Conservation (phyloP, 2,797 vertebrate genomes). For the Micropoecilia bifurca region DNA sequence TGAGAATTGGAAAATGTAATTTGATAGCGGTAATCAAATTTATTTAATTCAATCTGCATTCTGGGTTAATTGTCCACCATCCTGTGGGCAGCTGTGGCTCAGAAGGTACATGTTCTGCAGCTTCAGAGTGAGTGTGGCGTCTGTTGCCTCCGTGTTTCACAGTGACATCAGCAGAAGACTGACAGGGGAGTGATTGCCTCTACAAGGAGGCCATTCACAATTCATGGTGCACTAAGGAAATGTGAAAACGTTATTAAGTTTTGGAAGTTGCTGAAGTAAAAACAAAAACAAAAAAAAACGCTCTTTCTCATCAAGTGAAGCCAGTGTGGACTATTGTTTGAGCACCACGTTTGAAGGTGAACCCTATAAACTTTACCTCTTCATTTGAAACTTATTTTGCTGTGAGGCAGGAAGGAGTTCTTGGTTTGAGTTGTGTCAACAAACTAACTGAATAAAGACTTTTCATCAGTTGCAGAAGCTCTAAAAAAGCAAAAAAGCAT, state of each 20-base stretch:
- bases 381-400: no score
- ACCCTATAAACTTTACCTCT: not conserved
- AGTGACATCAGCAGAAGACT: not conserved
- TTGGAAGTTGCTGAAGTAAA: not conserved
- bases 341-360: not conserved
- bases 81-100: conserved; percentile 4
- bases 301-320: not conserved
- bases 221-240: not conserved
- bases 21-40: not conserved
- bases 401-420: no score
- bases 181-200: not conserved
- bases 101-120: not conserved
- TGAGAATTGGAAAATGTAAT: conserved; percentile 4
- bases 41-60: not conserved
- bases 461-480: no score
- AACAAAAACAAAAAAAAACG: not conserved
- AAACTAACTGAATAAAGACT: no score
- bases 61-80: conserved; percentile 4
- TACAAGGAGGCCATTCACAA: conserved; percentile 1
- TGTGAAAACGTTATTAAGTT: not conserved
- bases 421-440: no score
- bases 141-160: not conserved
- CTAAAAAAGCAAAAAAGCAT: no score
- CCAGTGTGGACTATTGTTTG: not conserved
- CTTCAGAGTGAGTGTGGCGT: not conserved